A percentile compares a stretch with the other conserved stretches of the same genome.
phyloP scores from a whole-genome alignment of 2,888 invertebrate species.

The Glyphotaelius pellucidus region DNA sequence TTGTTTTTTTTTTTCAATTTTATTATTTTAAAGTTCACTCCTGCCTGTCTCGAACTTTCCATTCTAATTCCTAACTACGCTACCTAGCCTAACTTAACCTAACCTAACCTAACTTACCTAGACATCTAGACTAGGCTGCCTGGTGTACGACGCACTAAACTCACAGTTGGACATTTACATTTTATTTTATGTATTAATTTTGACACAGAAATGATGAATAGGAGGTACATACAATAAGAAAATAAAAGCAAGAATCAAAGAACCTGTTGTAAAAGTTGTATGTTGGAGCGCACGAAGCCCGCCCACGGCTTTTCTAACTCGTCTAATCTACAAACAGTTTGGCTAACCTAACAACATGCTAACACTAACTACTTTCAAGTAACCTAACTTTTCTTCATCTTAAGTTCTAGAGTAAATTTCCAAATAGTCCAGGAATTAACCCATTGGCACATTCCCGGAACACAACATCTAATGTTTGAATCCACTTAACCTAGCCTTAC shows the following conservation, averaged over 20 bases:
- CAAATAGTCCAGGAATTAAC: slow-evolving; percentile 59
- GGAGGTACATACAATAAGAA: slow-evolving; percentile 56
- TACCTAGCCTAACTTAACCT: slow-evolving; percentile 79
- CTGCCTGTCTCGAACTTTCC: slow-evolving; percentile 76
- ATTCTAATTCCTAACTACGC: slow-evolving; percentile 71
- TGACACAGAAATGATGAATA: slow-evolving; percentile 53
- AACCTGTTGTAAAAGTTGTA: slow-evolving; percentile 15
- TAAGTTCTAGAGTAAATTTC: slow-evolving; percentile 57
- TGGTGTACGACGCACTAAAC: slow-evolving; percentile 78
- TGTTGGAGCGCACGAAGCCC: slow-evolving; percentile 34
- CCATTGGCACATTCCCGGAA: slow-evolving; percentile 62
- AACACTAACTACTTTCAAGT: slow-evolving; percentile 30
- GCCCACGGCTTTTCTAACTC: slow-evolving; percentile 36
- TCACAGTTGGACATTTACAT: slow-evolving; percentile 77
- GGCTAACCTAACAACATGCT: slow-evolving; percentile 60
- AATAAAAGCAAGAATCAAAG: slow-evolving; percentile 35
- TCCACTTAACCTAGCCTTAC: slow-evolving; percentile 56
- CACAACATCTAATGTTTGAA: slow-evolving; percentile 64
- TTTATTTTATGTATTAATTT: slow-evolving; percentile 42
- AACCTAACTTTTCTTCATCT: slow-evolving; percentile 60
- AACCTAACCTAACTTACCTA: slow-evolving; percentile 76
- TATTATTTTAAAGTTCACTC: slow-evolving; percentile 76
- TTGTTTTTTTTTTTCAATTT: slow-evolving; percentile 75
- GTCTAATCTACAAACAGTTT: slow-evolving; percentile 59
- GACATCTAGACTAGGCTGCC: slow-evolving; percentile 77